Percentiles rank a stretch among this genome's conserved stretches.
Conservation (phyloP, 2,797 vertebrate genomes). For the Triplophysa yarkandensis region DNA sequence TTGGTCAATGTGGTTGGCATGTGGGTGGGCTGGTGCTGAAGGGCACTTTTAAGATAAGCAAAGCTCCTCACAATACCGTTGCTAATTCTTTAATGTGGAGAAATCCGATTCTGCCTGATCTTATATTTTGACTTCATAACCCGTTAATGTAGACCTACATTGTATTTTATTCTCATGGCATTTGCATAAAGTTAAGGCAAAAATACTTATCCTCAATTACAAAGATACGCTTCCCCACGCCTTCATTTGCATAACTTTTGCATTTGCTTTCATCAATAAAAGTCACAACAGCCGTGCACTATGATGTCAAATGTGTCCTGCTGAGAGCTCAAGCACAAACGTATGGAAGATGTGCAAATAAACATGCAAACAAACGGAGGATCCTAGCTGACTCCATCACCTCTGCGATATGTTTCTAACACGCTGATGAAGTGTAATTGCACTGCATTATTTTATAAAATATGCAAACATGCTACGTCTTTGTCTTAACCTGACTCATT, state of each 20-base stretch:
- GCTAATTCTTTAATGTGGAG: conserved; percentile 54
- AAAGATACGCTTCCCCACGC: conserved; percentile 56
- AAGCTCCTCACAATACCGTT: conserved; percentile 37
- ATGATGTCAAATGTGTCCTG: conserved; percentile 46
- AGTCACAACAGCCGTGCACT: conserved; percentile 28
- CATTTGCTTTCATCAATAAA: conserved; percentile 49
- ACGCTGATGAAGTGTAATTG: conserved; percentile 71
- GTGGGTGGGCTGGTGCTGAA: conserved; percentile 41
- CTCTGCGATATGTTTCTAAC: conserved; percentile 68
- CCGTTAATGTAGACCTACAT: conserved; percentile 64
- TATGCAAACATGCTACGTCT: conserved; percentile 12
- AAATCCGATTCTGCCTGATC: conserved; percentile 63
- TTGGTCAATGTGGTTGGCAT: conserved; percentile 36
- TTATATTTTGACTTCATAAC: conserved; percentile 58
- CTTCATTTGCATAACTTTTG: conserved; percentile 60
- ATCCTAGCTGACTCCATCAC: conserved; percentile 73
- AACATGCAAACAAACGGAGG: conserved; percentile 55
- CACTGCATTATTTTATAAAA: conserved; percentile 51
- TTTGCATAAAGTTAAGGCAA: conserved; percentile 56
- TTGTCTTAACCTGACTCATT: conserved; percentile 38
- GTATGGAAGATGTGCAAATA: conserved; percentile 61
- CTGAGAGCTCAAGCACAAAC: conserved; percentile 39
- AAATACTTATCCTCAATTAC: conserved; percentile 53
- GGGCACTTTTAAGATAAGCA: conserved; percentile 34
- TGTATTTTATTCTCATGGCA: conserved; percentile 60